Conservation (phyloP, 2,888 invertebrate genomes). For the Zelleria hepariella region DNA sequence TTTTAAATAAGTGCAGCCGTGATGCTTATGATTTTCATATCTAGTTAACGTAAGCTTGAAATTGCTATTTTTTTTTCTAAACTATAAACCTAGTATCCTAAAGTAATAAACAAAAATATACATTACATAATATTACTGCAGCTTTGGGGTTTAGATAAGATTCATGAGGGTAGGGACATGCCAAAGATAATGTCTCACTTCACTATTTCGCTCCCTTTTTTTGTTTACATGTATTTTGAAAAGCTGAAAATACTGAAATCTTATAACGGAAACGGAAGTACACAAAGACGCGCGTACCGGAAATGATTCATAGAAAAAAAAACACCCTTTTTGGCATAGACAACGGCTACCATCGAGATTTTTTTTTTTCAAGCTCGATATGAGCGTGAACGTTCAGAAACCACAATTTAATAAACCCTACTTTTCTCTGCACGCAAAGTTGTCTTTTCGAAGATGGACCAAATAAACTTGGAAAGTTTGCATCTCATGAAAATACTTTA, state of each 20-base stretch:
- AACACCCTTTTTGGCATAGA: conserved; percentile 18
- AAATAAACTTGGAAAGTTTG: no score
- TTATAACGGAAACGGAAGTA: conserved; percentile 36
- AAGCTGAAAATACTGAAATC: neutral
- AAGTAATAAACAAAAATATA: no score
- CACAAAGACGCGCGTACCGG: conserved; percentile 39
- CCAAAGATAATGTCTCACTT: neutral
- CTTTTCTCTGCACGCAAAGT: no score
- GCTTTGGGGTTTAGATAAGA: no score
- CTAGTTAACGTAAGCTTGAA: no score
- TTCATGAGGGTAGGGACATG: neutral
- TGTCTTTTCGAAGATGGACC: no score
- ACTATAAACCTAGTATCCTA: no score
- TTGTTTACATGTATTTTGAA: neutral
- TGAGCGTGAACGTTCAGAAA: neutral
- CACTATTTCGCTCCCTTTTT: neutral
- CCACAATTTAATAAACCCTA: neutral
- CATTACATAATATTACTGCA: no score
- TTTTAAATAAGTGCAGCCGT: no score
- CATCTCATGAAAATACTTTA: no score
- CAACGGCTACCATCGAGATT: conserved; percentile 28
- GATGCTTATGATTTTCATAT: no score
- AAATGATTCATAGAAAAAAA: conserved; percentile 28
- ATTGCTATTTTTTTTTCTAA: no score
- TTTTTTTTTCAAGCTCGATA: neutral